phyloP scores from a whole-genome alignment of 2,113 vertebrate species.

The Urocynchramus pylzowi region DNA sequence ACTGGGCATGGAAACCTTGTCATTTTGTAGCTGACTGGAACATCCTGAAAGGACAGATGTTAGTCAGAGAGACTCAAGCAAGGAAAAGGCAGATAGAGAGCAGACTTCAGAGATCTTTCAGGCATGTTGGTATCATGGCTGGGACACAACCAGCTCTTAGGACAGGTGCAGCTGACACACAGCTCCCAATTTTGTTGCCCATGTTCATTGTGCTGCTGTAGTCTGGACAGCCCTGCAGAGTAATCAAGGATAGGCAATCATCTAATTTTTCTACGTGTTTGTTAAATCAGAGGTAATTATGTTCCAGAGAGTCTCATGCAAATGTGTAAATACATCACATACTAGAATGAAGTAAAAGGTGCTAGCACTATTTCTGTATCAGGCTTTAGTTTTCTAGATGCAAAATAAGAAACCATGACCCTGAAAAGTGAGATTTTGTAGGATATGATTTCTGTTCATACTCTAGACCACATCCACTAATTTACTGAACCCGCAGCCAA shows the following conservation, averaged over 20 bases:
- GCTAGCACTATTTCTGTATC: background rate
- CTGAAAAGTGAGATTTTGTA: background rate
- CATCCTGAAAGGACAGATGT: accelerated
- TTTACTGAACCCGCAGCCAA: background rate
- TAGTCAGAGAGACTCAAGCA: background rate
- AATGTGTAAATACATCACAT: background rate
- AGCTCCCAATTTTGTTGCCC: background rate
- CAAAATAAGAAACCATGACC: background rate
- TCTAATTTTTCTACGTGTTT: background rate
- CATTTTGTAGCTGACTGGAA: background rate
- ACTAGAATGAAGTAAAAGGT: background rate
- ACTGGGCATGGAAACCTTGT: background rate
- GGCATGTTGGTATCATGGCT: background rate
- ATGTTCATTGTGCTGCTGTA: background rate
- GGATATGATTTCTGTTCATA: background rate
- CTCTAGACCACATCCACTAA: background rate
- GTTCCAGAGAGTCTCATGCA: background rate
- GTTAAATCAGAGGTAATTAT: background rate
- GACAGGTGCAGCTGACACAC: background rate
- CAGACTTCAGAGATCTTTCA: background rate
- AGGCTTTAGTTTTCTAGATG: background rate
- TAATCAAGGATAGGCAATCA: background rate
- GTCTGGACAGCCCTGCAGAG: background rate
- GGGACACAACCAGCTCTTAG: background rate
- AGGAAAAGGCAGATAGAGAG: background rate